Evolutionary conservation across 1,140 invertebrate genomes (phyloP).

Genomic region (Apis laboriosa): DNA sequence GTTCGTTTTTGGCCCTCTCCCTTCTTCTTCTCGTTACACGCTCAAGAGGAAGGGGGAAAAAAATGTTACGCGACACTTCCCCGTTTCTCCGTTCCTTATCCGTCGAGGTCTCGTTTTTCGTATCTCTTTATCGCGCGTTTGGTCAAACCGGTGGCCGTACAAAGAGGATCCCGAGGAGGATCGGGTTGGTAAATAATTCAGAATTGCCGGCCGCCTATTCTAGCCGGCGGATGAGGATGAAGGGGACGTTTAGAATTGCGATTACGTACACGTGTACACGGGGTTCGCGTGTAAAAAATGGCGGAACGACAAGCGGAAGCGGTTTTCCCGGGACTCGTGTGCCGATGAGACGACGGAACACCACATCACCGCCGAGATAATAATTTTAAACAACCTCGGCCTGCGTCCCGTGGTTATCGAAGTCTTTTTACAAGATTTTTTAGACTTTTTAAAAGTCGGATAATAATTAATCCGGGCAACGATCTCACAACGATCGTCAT

Average conservation of each 20-base stretch:
- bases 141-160: not conserved
- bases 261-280: slow-evolving; percentile 26
- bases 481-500: not conserved
- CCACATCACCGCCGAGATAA: not conserved
- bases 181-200: slow-evolving; percentile 6
- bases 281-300: slow-evolving; percentile 13
- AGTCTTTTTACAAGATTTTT: no score
- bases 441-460: not conserved
- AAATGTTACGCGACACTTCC: slow-evolving; percentile 5
- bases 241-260: slow-evolving; percentile 5
- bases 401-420: not conserved
- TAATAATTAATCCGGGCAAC: slow-evolving; percentile 22
- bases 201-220: not conserved
- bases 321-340: slow-evolving; percentile 20
- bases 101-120: not conserved
- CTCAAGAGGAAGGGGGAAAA: not conserved
- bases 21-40: not conserved
- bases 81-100: not conserved
- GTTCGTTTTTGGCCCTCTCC: not conserved
- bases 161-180: not conserved
- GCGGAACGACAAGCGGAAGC: slow-evolving; percentile 34
- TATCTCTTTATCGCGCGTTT: not conserved
- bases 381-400: slow-evolving; percentile 12
- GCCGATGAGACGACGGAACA: slow-evolving; percentile 3
- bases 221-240: not conserved